Evolutionary conservation across 2,113 vertebrate species (phyloP).

Genomic region (Chunga burmeisteri): DNA sequence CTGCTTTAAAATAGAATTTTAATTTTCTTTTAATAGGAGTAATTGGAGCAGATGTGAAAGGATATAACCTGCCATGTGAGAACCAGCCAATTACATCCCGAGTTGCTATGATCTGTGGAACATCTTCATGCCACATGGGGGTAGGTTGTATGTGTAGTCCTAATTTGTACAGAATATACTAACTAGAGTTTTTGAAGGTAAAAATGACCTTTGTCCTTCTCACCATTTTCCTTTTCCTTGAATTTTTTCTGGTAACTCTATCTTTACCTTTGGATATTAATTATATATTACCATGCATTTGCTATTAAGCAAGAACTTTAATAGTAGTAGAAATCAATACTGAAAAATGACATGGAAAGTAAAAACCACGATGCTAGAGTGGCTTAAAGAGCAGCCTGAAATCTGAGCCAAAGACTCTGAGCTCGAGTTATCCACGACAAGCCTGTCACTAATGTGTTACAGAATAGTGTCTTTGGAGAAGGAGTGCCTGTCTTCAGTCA

Average conservation of each 20-base stretch:
- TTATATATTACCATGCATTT: constrained; percentile 61
- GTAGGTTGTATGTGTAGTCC: constrained; percentile 72
- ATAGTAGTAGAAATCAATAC: constrained; percentile 65
- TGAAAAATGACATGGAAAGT: constrained; percentile 60
- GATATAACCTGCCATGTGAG: constrained; percentile 84
- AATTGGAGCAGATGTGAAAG: constrained; percentile 90
- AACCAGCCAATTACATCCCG: constrained; percentile 85
- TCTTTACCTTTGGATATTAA: constrained; percentile 53
- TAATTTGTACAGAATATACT: not conserved
- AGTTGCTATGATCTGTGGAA: constrained; percentile 93
- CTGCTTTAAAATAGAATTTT: not conserved
- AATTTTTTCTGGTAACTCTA: constrained; percentile 2
- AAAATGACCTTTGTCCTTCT: not conserved
- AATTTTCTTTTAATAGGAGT: constrained; percentile 79
- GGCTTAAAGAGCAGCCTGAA: constrained; percentile 56
- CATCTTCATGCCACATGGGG: constrained; percentile 97
- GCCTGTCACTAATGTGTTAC: constrained; percentile 47
- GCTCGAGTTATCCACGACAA: constrained; percentile 34
- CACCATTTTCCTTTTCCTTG: not conserved
- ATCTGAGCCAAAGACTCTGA: constrained; percentile 25
- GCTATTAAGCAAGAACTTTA: constrained; percentile 47
- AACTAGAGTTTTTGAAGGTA: not conserved
- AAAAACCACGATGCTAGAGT: constrained; percentile 38
- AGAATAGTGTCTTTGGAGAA: constrained; percentile 32
- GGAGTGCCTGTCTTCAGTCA: constrained; percentile 54